These are phyloP conservation scores for Epicampocera succincta DNA, from an alignment of 2,888 invertebrate genomes.

Conservation along the genomic window DNA sequence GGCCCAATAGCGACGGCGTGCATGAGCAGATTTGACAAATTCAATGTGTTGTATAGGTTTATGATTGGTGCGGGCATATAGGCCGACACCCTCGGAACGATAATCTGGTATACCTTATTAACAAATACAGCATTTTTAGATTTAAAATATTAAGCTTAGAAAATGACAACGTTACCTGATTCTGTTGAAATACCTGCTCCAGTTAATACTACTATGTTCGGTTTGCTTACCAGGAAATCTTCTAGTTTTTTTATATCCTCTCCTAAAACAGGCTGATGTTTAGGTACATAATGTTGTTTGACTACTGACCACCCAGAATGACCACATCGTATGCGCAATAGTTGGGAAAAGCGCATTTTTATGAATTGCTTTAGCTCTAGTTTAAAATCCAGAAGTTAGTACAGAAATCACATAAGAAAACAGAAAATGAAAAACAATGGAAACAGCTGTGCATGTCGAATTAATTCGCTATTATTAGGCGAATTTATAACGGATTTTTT, in stretches of 20 bases:
- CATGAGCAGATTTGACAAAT: constrained; percentile 86
- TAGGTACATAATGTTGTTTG: constrained; percentile 85
- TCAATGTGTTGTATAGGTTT: constrained; percentile 94
- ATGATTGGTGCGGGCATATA: constrained; percentile 92
- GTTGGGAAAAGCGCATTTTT: constrained; percentile 76
- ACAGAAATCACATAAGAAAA: constrained; percentile 52
- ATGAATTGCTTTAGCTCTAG: not conserved
- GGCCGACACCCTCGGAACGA: constrained; percentile 94
- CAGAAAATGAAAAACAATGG: no score
- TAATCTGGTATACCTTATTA: constrained; percentile 94
- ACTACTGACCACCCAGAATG: constrained; percentile 64
- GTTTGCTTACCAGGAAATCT: constrained; percentile 77
- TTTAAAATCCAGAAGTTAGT: not conserved
- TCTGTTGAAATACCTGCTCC: constrained; percentile 99
- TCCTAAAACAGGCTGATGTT: constrained; percentile 85
- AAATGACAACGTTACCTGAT: constrained; percentile 84
- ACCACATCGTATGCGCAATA: constrained; percentile 71
- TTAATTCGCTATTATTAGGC: not conserved
- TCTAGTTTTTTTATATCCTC: constrained; percentile 83
- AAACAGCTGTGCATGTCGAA: constrained; percentile 38
- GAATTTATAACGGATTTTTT: not conserved
- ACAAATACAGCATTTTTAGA: not conserved
- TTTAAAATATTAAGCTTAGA: not conserved
- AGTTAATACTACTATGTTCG: constrained; percentile 87
- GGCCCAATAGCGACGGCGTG: constrained; percentile 95